These are phyloP conservation scores for Spondyliosoma cantharus DNA, from an alignment of 2,797 vertebrate species.

Conservation along the genomic window DNA sequence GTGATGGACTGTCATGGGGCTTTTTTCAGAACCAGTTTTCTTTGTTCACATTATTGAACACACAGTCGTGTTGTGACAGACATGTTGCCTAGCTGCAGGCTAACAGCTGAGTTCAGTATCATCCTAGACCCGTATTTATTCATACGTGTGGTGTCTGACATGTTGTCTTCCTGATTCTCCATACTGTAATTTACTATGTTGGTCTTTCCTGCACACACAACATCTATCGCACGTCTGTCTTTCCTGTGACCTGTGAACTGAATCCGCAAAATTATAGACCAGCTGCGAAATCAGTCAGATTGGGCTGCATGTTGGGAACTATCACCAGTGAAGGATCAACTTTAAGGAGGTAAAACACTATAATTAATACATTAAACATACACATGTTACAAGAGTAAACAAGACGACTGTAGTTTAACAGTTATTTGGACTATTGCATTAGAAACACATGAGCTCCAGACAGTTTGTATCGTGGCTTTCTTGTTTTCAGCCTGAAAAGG, in stretches of 20 bases:
- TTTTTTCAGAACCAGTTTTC: background rate
- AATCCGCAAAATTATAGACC: too few species aligned
- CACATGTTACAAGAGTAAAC: background rate
- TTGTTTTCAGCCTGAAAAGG: too few species aligned
- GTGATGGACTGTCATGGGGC: fast-evolving
- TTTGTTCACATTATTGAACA: background rate
- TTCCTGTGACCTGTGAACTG: too few species aligned
- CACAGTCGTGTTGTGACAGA: background rate
- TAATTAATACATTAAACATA: background rate
- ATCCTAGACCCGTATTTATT: too few species aligned
- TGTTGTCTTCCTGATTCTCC: too few species aligned
- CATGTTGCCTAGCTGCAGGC: background rate
- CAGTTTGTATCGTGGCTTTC: background rate
- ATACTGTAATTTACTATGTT: too few species aligned
- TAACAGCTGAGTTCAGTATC: too few species aligned
- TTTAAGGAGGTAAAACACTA: background rate
- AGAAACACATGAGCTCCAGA: background rate
- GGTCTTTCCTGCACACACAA: too few species aligned
- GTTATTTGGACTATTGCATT: background rate
- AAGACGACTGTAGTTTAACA: background rate
- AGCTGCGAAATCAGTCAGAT: too few species aligned
- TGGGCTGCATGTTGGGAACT: background rate
- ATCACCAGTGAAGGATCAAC: background rate
- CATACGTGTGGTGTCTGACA: too few species aligned
- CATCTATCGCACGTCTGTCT: too few species aligned